Evolutionary conservation across 2,888 invertebrate species (phyloP), one percentile per base, ranked within the genome.

Genomic region (Cistogaster globosa): DNA sequence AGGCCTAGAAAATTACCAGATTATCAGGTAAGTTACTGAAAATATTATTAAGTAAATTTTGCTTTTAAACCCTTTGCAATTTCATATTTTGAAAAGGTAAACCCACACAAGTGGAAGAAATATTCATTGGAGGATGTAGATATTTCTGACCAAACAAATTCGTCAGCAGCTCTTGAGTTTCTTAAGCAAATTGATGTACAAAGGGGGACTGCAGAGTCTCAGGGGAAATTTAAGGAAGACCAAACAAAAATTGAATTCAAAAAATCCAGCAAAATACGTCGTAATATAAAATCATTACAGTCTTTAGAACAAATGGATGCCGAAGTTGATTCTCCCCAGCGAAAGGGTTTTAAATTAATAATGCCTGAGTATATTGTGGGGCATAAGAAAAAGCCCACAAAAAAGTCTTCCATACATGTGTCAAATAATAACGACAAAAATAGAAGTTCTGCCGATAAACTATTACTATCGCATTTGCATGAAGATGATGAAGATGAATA

Each of bases 311-410:
- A 88, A 0, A 87, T 86, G 67, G 91, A 91, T 65, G 89, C 88
- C 0, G 90, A 92, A 45, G 65, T 90, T 8, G 91, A 89, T 87
- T 94, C 93, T 84, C 92, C 94, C 7, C 92, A 94, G 69, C 95
- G 96, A 88, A 94, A 94, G 89, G 95, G 94, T 84, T 95, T 95
- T 77, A 97, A 96, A 92, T 90, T 96, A 60, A 92, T 97, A 0
- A 96, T 97, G 96, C 97, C 97, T 0, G 97, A 97, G 89, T 97
- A 97, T 93, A 94, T 96, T 18, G 94, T 97, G 79, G 97, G 97
- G 0, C 90, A 94, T 94, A 87, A 94, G 94, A 87, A 92, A 92
- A 67, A 94, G 7, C 2, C 38, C 1, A 38, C 51, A 2, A 93
- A 87, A 94, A 93, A 88, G 93, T 74, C 85, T 42, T 82, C 93